Percentiles rank a stretch among this genome's conserved stretches.
Conservation (phyloP, 1,140 invertebrate genomes). For the Venustaconcha ellipsiformis region DNA sequence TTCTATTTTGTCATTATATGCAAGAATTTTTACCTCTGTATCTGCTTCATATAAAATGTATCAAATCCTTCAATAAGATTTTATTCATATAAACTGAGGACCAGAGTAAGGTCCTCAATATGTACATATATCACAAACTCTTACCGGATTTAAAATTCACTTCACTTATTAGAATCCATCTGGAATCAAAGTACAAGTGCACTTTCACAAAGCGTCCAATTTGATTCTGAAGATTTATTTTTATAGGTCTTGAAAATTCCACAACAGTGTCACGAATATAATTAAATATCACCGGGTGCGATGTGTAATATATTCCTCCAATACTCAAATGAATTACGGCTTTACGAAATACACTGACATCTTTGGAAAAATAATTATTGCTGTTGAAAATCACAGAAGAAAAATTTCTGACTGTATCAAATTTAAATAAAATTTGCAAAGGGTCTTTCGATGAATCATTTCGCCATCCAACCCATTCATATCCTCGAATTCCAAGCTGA, state of each 20-base stretch:
- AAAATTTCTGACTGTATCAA: conserved; percentile 89
- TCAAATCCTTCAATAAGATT: too few species aligned
- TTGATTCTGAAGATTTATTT: conserved; percentile 85
- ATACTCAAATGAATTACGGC: conserved; percentile 86
- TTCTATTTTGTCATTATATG: too few species aligned
- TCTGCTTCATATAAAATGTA: too few species aligned
- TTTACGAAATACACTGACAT: conserved; percentile 75
- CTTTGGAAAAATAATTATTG: conserved; percentile 79
- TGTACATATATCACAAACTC: conserved; percentile 13
- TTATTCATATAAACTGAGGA: too few species aligned
- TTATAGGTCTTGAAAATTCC: conserved; percentile 85
- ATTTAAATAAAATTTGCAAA: conserved; percentile 79
- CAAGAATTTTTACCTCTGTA: too few species aligned
- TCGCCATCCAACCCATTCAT: conserved; percentile 92
- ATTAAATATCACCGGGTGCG: conserved; percentile 78
- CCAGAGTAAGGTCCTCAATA: too few species aligned
- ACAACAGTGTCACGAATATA: conserved; percentile 87
- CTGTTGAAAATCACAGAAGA: conserved; percentile 85
- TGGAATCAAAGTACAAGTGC: conserved; percentile 82
- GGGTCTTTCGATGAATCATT: conserved; percentile 77
- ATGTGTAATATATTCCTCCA: conserved; percentile 79
- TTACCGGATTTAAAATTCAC: conserved; percentile 71
- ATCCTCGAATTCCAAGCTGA: conserved; percentile 78
- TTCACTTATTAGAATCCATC: conserved; percentile 93
- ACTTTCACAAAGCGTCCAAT: conserved; percentile 86